Evolutionary conservation across 53 echinoderm and acorn worm species (phyloP), one percentile per base, ranked within the genome.

Genomic region (Paelopatides confundens): DNA sequence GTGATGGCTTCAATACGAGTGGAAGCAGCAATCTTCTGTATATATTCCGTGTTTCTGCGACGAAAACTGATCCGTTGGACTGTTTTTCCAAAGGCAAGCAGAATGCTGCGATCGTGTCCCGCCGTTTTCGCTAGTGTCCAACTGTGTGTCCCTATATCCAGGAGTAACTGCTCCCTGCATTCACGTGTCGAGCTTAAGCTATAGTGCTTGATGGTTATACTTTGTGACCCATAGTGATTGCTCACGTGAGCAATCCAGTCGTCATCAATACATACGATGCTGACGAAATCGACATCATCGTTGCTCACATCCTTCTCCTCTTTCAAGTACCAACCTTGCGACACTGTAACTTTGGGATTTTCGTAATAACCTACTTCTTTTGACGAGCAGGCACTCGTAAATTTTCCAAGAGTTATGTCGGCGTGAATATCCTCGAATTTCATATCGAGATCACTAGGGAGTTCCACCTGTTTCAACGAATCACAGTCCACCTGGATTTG

Each of bases 1-100:
- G 79, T 47, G 30, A 79, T 79, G 3, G 79, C 79, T 18, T 79
- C 79, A 35, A 67, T 67, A 4, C 11, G 24, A 30, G 51, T 52
- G 32, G 49, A 28, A 21, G 33, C 13, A 29, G 50, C 6, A 17
- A 79, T 51, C 17, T 30, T 31, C n/a, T 50, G 30, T 11, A 7
- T 52, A 27, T 33, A 30, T 14, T 53, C 79, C 27, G 29, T 50
- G 51, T 79, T 13, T 31, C 51, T 79, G 5, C 49, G 50, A 10
- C 79, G 79, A 53, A 79, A 79, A 52, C 79, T 79, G 33, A 79
- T 79, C 8, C 79, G 79, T 24, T 79, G 26, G 32, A 47, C 79
- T 12, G 15, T 32, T 27, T 79, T 33, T 29, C 53, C 79, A 53
- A 27, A 32, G 21, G 79, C 79, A 26, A 79, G 21, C 15, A 79